Conservation (phyloP, 1,140 invertebrate genomes). For the Ceratosolen solmsi region DNA sequence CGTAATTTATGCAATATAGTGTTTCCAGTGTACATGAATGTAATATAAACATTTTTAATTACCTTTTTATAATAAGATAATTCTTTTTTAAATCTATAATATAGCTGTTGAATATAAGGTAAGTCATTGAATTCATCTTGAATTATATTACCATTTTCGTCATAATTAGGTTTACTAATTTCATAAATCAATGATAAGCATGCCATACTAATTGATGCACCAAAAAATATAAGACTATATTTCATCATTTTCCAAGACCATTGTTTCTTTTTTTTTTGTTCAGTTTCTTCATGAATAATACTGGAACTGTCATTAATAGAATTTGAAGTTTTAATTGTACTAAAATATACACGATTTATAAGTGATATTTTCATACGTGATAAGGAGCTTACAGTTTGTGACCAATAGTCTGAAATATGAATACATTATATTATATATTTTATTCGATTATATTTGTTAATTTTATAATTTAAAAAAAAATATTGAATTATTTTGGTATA, state of each 20-base stretch:
- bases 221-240: conserved; percentile 73
- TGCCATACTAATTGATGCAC: conserved; percentile 74
- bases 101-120: conserved; percentile 81
- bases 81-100: conserved; percentile 82
- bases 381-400: background rate
- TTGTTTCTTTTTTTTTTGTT: conserved; percentile 68
- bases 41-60: background rate
- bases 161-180: conserved; percentile 81
- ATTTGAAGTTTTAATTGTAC: conserved; percentile 18
- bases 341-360: background rate
- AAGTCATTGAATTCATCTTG: conserved; percentile 87
- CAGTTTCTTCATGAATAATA: conserved; percentile 56
- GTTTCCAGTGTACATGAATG: too few species aligned
- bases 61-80: conserved; percentile 84
- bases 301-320: conserved; percentile 8
- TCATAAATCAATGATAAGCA: conserved; percentile 73
- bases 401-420: conserved; percentile 1
- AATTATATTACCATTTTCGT: conserved; percentile 83
- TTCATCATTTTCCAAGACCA: conserved; percentile 75
- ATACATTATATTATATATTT: too few species aligned
- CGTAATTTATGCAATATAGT: too few species aligned
- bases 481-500: too few species aligned
- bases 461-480: too few species aligned
- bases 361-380: background rate
- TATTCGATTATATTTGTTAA: too few species aligned